Conservation (phyloP, 1,140 invertebrate genomes). For the Zaprionus vittiger region DNA sequence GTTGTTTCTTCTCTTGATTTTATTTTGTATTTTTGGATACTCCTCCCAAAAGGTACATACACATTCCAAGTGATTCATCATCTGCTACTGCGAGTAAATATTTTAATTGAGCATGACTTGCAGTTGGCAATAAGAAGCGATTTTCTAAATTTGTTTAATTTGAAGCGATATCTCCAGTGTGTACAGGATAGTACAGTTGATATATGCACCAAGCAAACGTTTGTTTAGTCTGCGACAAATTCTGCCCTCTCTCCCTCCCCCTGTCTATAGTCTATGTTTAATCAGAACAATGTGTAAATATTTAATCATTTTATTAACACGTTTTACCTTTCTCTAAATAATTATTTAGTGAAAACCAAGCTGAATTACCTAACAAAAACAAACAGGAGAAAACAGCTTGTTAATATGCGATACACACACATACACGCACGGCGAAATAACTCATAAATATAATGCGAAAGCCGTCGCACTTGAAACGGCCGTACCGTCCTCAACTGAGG, state of each 20-base stretch:
- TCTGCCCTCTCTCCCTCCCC: neutral
- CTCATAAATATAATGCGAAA: conserved; percentile 39
- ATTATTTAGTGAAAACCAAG: neutral
- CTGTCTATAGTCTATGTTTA: neutral
- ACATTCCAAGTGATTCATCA: conserved; percentile 50
- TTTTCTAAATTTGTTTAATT: neutral
- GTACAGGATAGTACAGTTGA: neutral
- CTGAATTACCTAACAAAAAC: conserved; percentile 2
- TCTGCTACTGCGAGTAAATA: conserved; percentile 15
- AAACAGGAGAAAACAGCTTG: conserved; percentile 24
- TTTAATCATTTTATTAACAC: neutral
- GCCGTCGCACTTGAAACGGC: conserved; percentile 35
- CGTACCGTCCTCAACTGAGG: conserved; percentile 24
- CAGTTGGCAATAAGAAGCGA: conserved; percentile 10
- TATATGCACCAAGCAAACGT: neutral
- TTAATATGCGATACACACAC: conserved; percentile 41
- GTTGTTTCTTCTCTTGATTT: conserved; percentile 17
- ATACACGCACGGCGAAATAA: conserved; percentile 8
- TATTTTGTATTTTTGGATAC: conserved; percentile 9
- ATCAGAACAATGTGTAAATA: conserved; percentile 6
- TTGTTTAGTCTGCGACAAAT: neutral
- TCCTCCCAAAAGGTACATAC: conserved; percentile 15
- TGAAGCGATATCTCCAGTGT: neutral
- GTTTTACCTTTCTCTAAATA: conserved; percentile 2
- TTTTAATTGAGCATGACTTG: conserved; percentile 36